These are phyloP conservation scores for Scaptodrosophila latifasciaeformis DNA, from an alignment of 2,888 invertebrate genomes.

Conservation along the genomic window DNA sequence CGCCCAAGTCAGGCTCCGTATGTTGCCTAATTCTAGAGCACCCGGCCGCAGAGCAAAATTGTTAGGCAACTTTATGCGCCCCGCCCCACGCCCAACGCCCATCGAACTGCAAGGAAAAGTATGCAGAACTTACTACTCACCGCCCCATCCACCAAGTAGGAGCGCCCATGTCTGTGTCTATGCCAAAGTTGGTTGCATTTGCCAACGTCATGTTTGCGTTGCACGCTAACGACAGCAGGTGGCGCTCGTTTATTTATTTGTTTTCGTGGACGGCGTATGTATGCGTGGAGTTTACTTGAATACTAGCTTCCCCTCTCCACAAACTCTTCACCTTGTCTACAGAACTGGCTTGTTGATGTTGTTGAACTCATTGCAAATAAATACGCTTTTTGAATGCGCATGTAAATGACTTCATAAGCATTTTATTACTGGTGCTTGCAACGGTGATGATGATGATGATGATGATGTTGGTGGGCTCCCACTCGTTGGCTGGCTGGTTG, in stretches of 20 bases:
- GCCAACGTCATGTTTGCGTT: slow-evolving; percentile 23
- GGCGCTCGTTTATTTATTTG: slow-evolving; percentile 63
- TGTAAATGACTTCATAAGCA: slow-evolving; percentile 70
- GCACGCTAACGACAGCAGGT: slow-evolving; percentile 61
- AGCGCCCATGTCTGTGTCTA: no score
- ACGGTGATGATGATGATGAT: neutral
- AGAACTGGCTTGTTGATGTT: slow-evolving; percentile 52
- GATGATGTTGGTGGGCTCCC: neutral
- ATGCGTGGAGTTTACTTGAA: slow-evolving; percentile 7
- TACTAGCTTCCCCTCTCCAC: slow-evolving; percentile 21
- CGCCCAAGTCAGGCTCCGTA: no score
- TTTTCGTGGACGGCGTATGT: slow-evolving; percentile 18
- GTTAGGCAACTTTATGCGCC: no score
- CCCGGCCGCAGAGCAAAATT: no score
- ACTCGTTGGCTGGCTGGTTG: no score
- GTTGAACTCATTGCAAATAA: slow-evolving; percentile 70
- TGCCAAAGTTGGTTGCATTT: slow-evolving; percentile 11
- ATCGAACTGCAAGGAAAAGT: no score
- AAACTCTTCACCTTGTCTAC: neutral
- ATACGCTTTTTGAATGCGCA: slow-evolving; percentile 66
- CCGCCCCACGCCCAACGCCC: no score
- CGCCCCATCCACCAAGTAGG: no score
- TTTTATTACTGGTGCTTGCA: slow-evolving; percentile 55
- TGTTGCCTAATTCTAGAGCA: slow-evolving; percentile 12
- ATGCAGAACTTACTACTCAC: no score